Evolutionary conservation across 92 coral and sea anemone species (phyloP).

Genomic region (Epizoanthus scotinus): DNA sequence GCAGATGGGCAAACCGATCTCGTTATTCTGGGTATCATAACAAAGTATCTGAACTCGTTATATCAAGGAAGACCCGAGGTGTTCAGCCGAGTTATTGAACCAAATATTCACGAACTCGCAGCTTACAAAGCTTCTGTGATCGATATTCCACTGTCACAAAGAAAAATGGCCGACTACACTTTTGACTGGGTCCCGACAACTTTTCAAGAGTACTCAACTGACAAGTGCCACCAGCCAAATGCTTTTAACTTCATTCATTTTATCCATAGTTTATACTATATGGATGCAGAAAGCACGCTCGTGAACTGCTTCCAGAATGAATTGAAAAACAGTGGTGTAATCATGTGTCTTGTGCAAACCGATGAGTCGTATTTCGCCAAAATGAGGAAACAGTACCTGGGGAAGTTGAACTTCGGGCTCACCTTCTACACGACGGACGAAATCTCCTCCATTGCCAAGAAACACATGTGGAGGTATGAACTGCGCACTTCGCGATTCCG

Average conservation of each 20-base stretch:
- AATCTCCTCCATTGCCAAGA: constrained; percentile 52
- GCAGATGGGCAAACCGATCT: constrained; percentile 57
- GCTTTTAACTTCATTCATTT: constrained; percentile 47
- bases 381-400: constrained; percentile 45
- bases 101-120: constrained; percentile 47
- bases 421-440: constrained; percentile 50
- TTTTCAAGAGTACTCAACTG: constrained; percentile 48
- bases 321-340: constrained; percentile 52
- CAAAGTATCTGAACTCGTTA: constrained; percentile 45
- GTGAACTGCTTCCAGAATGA: constrained; percentile 47
- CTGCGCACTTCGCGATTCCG: constrained; percentile 49
- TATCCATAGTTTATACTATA: constrained; percentile 57
- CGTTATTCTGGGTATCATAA: constrained; percentile 53
- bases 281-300: constrained; percentile 55
- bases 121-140: constrained; percentile 41
- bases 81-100: constrained; percentile 47
- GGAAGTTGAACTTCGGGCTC: constrained; percentile 34
- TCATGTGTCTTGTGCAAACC: constrained; percentile 56
- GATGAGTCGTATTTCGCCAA: constrained; percentile 39
- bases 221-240: constrained; percentile 40
- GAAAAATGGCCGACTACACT: constrained; percentile 43
- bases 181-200: constrained; percentile 59
- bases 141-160: constrained; percentile 42
- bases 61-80: constrained; percentile 49
- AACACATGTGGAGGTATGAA: constrained; percentile 51